phyloP scores from a whole-genome alignment of 1,140 invertebrate species.

The Bombus huntii region DNA sequence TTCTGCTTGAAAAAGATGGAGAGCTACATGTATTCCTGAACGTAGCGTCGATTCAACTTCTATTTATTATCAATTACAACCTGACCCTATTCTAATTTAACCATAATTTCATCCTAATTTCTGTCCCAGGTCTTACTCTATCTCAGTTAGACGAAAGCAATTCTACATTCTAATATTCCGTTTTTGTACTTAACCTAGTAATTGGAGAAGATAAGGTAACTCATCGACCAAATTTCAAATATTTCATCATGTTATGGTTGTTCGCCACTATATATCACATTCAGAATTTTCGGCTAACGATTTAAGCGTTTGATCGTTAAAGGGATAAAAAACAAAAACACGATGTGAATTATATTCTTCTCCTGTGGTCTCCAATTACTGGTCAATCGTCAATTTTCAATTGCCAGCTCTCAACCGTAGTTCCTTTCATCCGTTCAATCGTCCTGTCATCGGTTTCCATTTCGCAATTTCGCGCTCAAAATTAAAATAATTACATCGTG shows the following conservation, averaged over 20 bases:
- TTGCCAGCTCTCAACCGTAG: neutral
- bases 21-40: no score
- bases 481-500: neutral
- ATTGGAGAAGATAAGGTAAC: neutral
- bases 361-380: no score
- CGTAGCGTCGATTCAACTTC: neutral
- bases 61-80: neutral
- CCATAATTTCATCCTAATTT: neutral
- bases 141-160: neutral
- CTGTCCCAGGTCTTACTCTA: neutral
- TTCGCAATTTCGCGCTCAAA: neutral
- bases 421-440: neutral
- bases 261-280: no score
- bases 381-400: neutral
- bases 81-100: neutral
- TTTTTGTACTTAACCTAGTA: neutral
- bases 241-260: neutral
- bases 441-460: neutral
- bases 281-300: no score
- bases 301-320: no score
- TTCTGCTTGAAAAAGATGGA: no score
- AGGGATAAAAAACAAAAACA: no score
- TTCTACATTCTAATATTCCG: neutral
- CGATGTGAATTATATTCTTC: no score
- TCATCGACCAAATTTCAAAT: neutral